phyloP scores from a whole-genome alignment of 2,888 invertebrate genomes.

The Fissipunctia ypsillon region DNA sequence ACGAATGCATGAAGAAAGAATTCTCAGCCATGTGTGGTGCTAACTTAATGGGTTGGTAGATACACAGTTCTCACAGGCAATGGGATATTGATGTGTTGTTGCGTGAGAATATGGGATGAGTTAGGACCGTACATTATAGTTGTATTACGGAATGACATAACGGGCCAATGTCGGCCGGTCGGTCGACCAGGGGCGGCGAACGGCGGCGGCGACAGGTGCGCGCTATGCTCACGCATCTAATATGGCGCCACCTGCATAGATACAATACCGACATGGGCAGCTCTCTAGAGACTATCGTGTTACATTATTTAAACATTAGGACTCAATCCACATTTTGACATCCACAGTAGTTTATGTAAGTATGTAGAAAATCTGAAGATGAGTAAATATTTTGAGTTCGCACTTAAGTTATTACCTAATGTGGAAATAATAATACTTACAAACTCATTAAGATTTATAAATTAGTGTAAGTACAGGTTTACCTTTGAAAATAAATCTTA shows the following conservation, averaged over 20 bases:
- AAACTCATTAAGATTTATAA: neutral
- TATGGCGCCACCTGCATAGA: conserved; percentile 65
- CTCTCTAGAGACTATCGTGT: conserved; percentile 38
- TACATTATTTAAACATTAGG: conserved; percentile 52
- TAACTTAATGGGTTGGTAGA: conserved; percentile 59
- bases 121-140: conserved; percentile 77
- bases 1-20: conserved; percentile 51
- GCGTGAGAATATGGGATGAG: conserved; percentile 85
- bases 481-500: conserved; percentile 10
- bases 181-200: conserved; percentile 69
- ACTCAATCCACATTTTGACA: conserved; percentile 17
- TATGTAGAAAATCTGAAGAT: conserved; percentile 1
- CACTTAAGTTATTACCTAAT: neutral
- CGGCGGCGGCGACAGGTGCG: conserved; percentile 78
- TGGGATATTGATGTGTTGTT: conserved; percentile 79
- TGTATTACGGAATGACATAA: conserved; percentile 86
- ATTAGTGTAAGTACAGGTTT: neutral
- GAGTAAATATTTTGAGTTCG: neutral
- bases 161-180: conserved; percentile 76
- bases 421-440: neutral
- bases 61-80: conserved; percentile 74
- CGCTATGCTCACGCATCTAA: conserved; percentile 56
- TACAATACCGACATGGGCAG: conserved; percentile 41
- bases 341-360: neutral
- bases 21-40: conserved; percentile 55